Percentiles rank a stretch among this genome's conserved stretches.
Evolutionary conservation across 2,113 vertebrate genomes (phyloP).

Genomic region (Melanotaenia duboulayi): DNA sequence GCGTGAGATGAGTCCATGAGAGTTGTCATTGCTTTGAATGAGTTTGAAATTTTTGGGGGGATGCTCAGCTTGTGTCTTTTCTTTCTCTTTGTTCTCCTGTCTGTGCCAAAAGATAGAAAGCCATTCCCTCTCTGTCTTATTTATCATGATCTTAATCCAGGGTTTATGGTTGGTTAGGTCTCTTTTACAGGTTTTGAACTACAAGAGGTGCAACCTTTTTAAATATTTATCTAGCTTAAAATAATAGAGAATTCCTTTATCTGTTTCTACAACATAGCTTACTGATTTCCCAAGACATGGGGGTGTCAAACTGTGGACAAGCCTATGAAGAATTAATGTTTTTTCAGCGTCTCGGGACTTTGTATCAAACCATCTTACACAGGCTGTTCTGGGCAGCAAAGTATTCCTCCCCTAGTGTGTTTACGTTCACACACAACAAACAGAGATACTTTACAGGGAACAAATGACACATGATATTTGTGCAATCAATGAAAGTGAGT

Average conservation of each 20-base stretch:
- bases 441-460: slow-evolving; percentile 18
- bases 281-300: slow-evolving; percentile 32
- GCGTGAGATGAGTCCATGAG: slow-evolving; percentile 42
- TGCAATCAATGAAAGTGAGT: slow-evolving; percentile 64
- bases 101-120: not conserved
- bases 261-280: slow-evolving; percentile 22
- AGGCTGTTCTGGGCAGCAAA: slow-evolving; percentile 26
- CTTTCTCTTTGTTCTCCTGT: slow-evolving; percentile 2
- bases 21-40: slow-evolving; percentile 57
- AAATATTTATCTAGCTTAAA: slow-evolving; percentile 15
- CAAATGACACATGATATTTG: slow-evolving; percentile 47
- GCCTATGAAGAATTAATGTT: slow-evolving; percentile 59
- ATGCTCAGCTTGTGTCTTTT: not conserved
- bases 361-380: slow-evolving; percentile 42
- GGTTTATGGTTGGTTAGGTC: not conserved
- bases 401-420: slow-evolving; percentile 18
- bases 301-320: slow-evolving; percentile 43
- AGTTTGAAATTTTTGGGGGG: slow-evolving; percentile 4
- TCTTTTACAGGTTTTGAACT: slow-evolving; percentile 11
- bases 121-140: slow-evolving; percentile 10
- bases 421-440: slow-evolving; percentile 7
- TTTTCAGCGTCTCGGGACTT: slow-evolving; percentile 40
- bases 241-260: slow-evolving; percentile 5
- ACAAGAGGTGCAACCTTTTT: slow-evolving; percentile 12
- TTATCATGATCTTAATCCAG: slow-evolving; percentile 7